Base-by-base conservation (phyloP, 2,113 vertebrate species). In the Gopherus flavomarginatus region DNA sequence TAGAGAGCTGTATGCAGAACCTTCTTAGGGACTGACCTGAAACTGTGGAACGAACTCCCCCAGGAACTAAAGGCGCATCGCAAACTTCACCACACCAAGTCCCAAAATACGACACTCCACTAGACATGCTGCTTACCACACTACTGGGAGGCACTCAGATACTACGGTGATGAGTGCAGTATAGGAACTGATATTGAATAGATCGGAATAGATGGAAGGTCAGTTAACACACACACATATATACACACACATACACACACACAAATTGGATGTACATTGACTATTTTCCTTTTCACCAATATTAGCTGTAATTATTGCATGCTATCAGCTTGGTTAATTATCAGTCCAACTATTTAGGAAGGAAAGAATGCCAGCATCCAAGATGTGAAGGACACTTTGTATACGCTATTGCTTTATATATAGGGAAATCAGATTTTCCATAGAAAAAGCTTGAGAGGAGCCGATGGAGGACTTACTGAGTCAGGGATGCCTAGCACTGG, bases 401-500 rank as follows among this genome's bases (percentile, higher is more conserved):
- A 3, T 24, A 56, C 21, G 53, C 38, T 44, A 44, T 4, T 7
- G 72, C 21, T 42, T 44, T 8, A 47, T 9, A 79, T 1, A 4
- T 8, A 77, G 24, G 26, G 24, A 13, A 47, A 57, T 93, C 53
- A 9, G n/a, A 38, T 47, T 24, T 88, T 65, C 81, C 85, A 65
- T 0, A 3, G 16, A 26, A 83, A 31, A 5, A 38, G 27, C 1
- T 3, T 16, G 16, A 57, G 27, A 47, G 75, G 17, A 91, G 5
- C 89, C 65, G 42, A 2, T 4, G 1, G n/a, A 72, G n/a, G 19
- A 72, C n/a, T 22, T 38, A 38, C 8, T 78, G 29, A 87, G 2
- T 0, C 2, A 2, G 47, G 12, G 1, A 38, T 0, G 2, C 5
- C 0, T 0, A 27, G 42, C 2, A 6, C 29, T 47, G 12, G 42